phyloP scores from a whole-genome alignment of 2,888 invertebrate genomes.

The Patella ulyssiponensis region DNA sequence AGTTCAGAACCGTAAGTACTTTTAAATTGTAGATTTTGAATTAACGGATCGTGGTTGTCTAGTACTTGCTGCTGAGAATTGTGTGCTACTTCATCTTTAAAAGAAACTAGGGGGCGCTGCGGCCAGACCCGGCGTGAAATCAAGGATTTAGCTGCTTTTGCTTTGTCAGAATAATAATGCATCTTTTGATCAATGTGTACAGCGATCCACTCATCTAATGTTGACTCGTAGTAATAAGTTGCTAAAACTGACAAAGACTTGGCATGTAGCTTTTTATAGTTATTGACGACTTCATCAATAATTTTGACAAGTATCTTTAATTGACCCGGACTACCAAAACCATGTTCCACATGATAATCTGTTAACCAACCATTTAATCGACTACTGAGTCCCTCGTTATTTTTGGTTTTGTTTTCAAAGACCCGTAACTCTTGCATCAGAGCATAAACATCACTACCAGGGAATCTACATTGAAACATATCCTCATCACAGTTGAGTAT shows the following conservation, averaged over 20 bases:
- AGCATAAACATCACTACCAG: slow-evolving; percentile 73
- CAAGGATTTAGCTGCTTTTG: slow-evolving; percentile 27
- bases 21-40: neutral
- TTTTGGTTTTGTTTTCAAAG: slow-evolving; percentile 12
- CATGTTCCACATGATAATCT: slow-evolving; percentile 34
- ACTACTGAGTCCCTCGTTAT: slow-evolving; percentile 20
- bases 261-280: slow-evolving; percentile 8
- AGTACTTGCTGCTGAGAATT: too few species aligned
- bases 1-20: slow-evolving; percentile 1
- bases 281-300: slow-evolving; percentile 16
- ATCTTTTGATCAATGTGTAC: slow-evolving; percentile 34
- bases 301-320: slow-evolving; percentile 30
- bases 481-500: slow-evolving; percentile 12
- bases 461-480: slow-evolving; percentile 69
- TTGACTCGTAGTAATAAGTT: slow-evolving; percentile 34
- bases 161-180: slow-evolving; percentile 17
- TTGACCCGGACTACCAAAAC: slow-evolving; percentile 41
- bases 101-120: slow-evolving; percentile 24
- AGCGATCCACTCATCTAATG: slow-evolving; percentile 45
- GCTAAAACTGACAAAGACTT: slow-evolving; percentile 29
- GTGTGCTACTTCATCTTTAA: too few species aligned
- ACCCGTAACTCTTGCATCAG: slow-evolving; percentile 36
- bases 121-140: slow-evolving; percentile 25
- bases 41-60: neutral
- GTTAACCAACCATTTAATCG: slow-evolving; percentile 42